Evolutionary conservation across 2,888 invertebrate species (phyloP), one percentile per base, ranked within the genome.

Genomic region (Drosophila greeni): DNA sequence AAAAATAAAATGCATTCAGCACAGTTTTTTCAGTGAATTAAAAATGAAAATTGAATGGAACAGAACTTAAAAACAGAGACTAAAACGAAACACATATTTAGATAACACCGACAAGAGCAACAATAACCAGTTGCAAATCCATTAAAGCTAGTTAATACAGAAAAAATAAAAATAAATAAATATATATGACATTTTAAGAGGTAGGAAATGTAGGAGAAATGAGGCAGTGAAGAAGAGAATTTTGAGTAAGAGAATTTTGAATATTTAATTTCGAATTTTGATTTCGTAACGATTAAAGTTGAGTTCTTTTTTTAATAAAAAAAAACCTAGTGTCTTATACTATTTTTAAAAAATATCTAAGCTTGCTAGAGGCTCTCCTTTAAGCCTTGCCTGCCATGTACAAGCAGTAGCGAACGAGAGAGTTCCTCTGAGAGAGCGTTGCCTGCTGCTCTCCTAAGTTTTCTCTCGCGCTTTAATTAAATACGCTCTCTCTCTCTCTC

Each of bases 231-330:
- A n/a, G n/a, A n/a, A n/a, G n/a, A n/a, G n/a, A n/a, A n/a, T n/a
- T n/a, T n/a, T 48, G 48, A n/a, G n/a, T 5, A 20, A 33, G 23
- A 23, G 14, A 45, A 20, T 31, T 33, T 33, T 11, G 18, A 18
- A 20, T 33, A 11, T 33, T n/a, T 3, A 14, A 47, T 47, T 31
- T 33, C 5, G 47, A 47, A 47, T 48, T 48, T 48, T 9, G 33
- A 48, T 3, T 11, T 33, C 33, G 20, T 20, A 33, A 48, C 47
- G 33, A 48, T 48, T 48, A 48, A 48, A 9, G 47, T 48, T 51
- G 51, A 51, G 51, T 51, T 24, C 5, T 7, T 24, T 33, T 14
- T 8, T 1, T 14, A 40, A 4, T 23, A 9, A 2, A 8, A 23
- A 47, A 29, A 18, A 16, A 45, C 4, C 16, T n/a, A 24, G 5